phyloP scores from a whole-genome alignment of 2,797 vertebrate genomes.

The Chloroceryle amazona region DNA sequence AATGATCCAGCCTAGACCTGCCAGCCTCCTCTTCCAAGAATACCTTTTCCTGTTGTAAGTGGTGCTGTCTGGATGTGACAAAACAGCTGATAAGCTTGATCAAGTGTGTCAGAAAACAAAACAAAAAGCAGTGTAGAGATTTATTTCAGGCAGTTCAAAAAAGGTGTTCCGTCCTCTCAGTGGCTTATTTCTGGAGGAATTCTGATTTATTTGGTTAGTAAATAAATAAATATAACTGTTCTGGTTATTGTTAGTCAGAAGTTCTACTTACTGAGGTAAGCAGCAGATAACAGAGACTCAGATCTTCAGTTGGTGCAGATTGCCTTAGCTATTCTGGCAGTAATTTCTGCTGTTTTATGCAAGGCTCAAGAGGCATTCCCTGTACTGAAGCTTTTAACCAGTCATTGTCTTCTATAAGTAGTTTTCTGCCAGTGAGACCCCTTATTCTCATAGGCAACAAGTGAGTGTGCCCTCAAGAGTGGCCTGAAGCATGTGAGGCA shows the following conservation, averaged over 20 bases:
- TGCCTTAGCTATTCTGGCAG: background rate
- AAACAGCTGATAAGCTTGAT: slow-evolving; percentile 25
- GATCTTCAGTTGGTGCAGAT: background rate
- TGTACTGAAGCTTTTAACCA: background rate
- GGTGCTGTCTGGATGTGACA: slow-evolving; percentile 30
- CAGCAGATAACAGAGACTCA: background rate
- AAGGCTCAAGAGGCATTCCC: background rate
- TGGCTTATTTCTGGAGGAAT: background rate
- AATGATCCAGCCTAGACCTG: background rate
- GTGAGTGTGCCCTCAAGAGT: background rate
- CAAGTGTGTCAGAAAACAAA: background rate
- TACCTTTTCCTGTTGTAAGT: slow-evolving; percentile 40
- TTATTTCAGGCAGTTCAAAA: background rate
- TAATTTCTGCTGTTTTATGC: background rate
- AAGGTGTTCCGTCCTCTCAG: background rate
- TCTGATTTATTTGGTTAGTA: background rate
- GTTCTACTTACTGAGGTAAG: background rate
- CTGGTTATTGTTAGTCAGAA: background rate
- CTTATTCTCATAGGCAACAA: background rate
- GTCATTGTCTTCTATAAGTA: background rate
- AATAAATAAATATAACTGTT: background rate
- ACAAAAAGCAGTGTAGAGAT: background rate
- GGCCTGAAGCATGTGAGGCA: background rate
- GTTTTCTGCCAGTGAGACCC: background rate
- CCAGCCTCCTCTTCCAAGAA: background rate